Percentiles rank a stretch among this genome's conserved stretches.
phyloP scores from a whole-genome alignment of 2,888 invertebrate species.

The Nomada ferruginata region DNA sequence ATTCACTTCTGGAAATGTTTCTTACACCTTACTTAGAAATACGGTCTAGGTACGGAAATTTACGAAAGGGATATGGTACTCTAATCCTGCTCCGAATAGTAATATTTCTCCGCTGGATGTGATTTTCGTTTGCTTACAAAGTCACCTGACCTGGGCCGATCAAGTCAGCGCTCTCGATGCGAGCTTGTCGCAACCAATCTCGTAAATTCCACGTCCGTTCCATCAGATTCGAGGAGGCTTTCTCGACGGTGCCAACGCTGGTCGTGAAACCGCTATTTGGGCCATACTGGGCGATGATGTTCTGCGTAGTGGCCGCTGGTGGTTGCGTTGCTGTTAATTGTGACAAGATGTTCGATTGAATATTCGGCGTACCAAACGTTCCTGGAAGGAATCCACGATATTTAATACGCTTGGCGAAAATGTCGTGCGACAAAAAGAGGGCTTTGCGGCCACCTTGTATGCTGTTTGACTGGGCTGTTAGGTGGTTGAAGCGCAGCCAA shows the following conservation, averaged over 20 bases:
- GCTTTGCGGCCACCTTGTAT: slow-evolving; percentile 73
- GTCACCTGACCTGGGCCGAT: slow-evolving; percentile 82
- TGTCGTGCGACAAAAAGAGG: not conserved
- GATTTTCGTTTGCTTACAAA: slow-evolving; percentile 71
- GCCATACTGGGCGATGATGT: slow-evolving; percentile 83
- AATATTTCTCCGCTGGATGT: slow-evolving; percentile 17
- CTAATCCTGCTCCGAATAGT: not conserved
- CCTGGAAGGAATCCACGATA: slow-evolving; percentile 51
- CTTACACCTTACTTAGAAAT: not conserved
- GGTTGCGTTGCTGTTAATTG: slow-evolving; percentile 79
- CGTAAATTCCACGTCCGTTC: slow-evolving; percentile 88
- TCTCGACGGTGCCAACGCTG: slow-evolving; percentile 84
- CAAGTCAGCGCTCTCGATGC: slow-evolving; percentile 80
- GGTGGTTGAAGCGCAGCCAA: slow-evolving; percentile 84
- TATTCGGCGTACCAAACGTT: slow-evolving; percentile 81
- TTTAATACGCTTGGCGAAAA: not conserved
- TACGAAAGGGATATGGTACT: not conserved
- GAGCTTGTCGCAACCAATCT: slow-evolving; percentile 88
- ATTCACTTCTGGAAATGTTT: not conserved
- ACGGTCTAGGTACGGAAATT: slow-evolving; percentile 10
- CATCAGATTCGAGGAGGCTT: slow-evolving; percentile 87
- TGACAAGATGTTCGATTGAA: slow-evolving; percentile 82
- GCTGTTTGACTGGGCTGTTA: slow-evolving; percentile 76
- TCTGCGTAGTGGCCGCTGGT: slow-evolving; percentile 80
- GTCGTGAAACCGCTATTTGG: slow-evolving; percentile 82